These are phyloP conservation scores for Salmo trutta DNA, from an alignment of 2,797 vertebrate species.

Conservation along the genomic window DNA sequence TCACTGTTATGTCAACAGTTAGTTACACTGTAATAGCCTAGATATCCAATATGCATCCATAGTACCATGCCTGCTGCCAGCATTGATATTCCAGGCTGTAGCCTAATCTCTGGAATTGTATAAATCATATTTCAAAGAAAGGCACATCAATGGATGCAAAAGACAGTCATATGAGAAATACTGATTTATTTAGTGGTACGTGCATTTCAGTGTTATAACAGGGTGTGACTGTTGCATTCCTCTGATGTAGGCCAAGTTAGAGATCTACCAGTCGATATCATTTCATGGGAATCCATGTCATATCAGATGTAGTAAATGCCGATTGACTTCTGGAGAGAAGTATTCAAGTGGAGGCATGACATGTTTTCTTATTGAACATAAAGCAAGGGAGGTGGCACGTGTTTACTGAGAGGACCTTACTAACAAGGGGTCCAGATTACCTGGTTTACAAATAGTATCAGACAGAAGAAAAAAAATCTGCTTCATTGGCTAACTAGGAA, in stretches of 20 bases:
- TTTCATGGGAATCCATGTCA: background rate
- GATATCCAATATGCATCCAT: background rate
- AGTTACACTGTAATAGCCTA: background rate
- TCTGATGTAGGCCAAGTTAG: background rate
- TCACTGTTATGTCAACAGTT: background rate
- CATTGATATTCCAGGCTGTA: no score
- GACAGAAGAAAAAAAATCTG: background rate
- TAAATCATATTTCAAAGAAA: no score
- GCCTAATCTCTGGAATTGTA: no score
- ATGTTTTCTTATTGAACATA: background rate
- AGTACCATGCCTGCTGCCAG: no score
- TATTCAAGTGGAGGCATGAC: background rate
- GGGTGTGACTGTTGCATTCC: background rate
- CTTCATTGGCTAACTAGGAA: background rate
- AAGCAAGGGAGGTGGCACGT: background rate
- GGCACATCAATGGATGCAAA: no score
- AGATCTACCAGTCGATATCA: background rate
- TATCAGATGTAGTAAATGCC: background rate
- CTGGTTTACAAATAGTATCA: background rate
- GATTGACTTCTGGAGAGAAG: background rate
- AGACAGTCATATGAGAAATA: background rate
- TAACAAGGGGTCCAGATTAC: background rate
- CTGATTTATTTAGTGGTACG: background rate
- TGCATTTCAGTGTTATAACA: background rate
- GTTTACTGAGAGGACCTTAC: background rate